Conservation (phyloP, 1,140 invertebrate species). For the Trichoplusia ni region DNA sequence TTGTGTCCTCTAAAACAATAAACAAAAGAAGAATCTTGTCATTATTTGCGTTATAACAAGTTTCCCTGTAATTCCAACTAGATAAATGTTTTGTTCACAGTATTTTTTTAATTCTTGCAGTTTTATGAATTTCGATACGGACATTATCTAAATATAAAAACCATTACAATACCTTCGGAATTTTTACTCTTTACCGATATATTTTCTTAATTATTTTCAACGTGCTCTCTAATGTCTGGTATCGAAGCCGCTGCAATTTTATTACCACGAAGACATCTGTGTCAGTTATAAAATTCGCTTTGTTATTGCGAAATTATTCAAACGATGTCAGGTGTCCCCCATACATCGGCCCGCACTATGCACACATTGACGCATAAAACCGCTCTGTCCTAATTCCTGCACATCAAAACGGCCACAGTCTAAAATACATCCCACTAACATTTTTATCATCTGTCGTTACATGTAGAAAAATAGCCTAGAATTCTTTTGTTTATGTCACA, state of each 20-base stretch:
- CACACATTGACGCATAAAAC: slow-evolving; percentile 40
- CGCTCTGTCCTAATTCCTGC: slow-evolving; percentile 35
- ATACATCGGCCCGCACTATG: slow-evolving; percentile 53
- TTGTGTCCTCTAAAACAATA: no score
- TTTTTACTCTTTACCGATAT: no score
- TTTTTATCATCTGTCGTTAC: slow-evolving; percentile 36
- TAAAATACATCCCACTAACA: slow-evolving; percentile 36
- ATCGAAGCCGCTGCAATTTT: slow-evolving; percentile 47
- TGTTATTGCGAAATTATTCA: slow-evolving; percentile 74
- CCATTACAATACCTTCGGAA: no score
- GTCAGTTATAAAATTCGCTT: slow-evolving; percentile 66
- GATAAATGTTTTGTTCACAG: no score
- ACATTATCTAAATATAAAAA: no score
- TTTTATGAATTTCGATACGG: no score
- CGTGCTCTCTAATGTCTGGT: slow-evolving; percentile 16
- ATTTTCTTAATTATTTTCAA: slow-evolving; percentile 2
- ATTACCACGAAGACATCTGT: slow-evolving; percentile 63
- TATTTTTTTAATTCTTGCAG: no score
- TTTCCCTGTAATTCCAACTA: no score
- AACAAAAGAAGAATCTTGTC: no score
- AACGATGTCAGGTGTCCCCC: slow-evolving; percentile 68
- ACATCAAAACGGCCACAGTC: slow-evolving; percentile 37
- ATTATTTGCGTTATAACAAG: no score
- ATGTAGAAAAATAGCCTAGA: slow-evolving; percentile 32
- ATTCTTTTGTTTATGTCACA: slow-evolving; percentile 50